Conservation (phyloP, 2,113 vertebrate genomes). For the Perca schrenkii region DNA sequence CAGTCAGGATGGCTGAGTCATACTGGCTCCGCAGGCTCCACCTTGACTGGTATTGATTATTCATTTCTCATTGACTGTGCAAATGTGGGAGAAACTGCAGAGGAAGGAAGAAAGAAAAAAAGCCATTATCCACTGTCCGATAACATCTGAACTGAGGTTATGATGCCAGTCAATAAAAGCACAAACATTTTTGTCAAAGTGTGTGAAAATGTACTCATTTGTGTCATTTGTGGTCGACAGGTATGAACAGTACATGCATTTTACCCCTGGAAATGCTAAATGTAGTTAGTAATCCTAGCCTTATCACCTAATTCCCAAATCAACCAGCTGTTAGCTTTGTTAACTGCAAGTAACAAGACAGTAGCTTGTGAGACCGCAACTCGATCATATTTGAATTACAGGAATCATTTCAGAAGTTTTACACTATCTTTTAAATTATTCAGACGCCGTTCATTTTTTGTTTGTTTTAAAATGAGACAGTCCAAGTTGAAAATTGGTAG, state of each 20-base stretch:
- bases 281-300: no score
- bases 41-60: conserved; percentile 58
- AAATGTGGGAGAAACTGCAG: conserved; percentile 32
- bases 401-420: background rate
- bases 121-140: background rate
- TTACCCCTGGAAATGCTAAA: background rate
- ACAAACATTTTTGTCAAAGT: background rate
- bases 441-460: no score
- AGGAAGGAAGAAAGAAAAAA: background rate
- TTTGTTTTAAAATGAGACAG: no score
- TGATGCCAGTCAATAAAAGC: background rate
- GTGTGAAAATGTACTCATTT: background rate
- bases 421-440: no score
- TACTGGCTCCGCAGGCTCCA: conserved; percentile 44
- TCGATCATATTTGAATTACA: background rate
- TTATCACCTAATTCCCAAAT: background rate
- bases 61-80: conserved; percentile 52
- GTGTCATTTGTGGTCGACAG: background rate
- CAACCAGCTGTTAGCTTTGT: background rate
- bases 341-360: background rate
- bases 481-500: no score
- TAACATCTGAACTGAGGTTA: background rate
- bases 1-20: conserved; percentile 44
- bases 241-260: background rate
- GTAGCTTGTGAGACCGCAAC: background rate